Evolutionary conservation across 1,140 invertebrate genomes (phyloP), one percentile per base, ranked within the genome.

Genomic region (Drosophila rufa): DNA sequence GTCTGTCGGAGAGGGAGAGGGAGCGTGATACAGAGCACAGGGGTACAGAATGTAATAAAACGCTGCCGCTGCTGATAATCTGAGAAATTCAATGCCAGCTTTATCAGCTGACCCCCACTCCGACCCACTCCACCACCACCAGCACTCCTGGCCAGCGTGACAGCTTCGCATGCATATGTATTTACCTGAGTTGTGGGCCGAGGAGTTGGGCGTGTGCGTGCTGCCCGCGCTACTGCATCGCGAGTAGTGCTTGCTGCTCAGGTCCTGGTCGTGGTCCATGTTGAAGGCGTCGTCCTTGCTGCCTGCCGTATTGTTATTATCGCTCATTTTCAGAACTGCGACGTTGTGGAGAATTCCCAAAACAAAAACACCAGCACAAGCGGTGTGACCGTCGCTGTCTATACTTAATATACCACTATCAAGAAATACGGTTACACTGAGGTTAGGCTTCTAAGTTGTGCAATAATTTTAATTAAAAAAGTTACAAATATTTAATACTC

Each of bases 181-280:
- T 82, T 92, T 93, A 96, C 96, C 97, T 93, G 97, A 96, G 92
- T 97, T 98, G 81, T 97, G 97, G 60, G 97, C 96, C 19, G 97
- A 98, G 14, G 97, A 97, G 42, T 96, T 96, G 25, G 96, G 95
- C 6, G 96, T 97, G 87, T 97, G 95, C 45, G 97, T 95, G 58
- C 97, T 98, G 33, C 96, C 96, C 79, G 96, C 96, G 91, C 97
- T 97, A 79, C 96, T 97, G 91, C 96, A 97, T 42, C 97, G 94
- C 59, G 96, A 96, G 93, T 97, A 98, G 79, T 94, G 94, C 57
- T 93, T 92, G 66, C 92, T 90, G 66, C 74, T 94, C 47, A 93
- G 93, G 47, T 95, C 95, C 12, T 94, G 95, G 43, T 96, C 95
- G 93, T 95, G 96, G 6, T 95, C 94, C 48, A 90, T 90, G 43